These are phyloP conservation scores for Spatulosminthurus flaviceps DNA, from an alignment of 2,888 invertebrate species.

Conservation along the genomic window DNA sequence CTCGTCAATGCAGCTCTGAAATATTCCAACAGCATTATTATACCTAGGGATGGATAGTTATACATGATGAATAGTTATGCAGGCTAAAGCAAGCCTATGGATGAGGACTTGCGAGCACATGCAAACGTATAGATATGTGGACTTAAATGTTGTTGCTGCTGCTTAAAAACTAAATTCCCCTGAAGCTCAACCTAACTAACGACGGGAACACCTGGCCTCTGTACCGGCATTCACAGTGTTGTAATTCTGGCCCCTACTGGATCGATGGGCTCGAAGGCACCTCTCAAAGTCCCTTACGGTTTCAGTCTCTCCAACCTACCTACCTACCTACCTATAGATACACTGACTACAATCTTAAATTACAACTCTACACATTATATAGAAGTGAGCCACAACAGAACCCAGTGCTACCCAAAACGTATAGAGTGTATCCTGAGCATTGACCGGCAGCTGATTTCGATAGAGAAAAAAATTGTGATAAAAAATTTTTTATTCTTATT, in stretches of 20 bases:
- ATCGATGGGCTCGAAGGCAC: conserved; percentile 33
- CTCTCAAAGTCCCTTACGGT: conserved; percentile 25
- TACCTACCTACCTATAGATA: conserved; percentile 25
- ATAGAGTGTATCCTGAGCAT: background rate
- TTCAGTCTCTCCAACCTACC: conserved; percentile 4
- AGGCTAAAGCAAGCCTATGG: background rate
- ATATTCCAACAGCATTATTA: conserved; percentile 1
- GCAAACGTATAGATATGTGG: background rate
- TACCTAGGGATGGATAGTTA: conserved; percentile 24
- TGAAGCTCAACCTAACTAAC: conserved; percentile 34
- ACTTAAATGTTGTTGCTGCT: background rate
- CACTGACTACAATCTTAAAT: conserved; percentile 21
- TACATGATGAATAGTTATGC: background rate
- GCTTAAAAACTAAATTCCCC: conserved; percentile 40
- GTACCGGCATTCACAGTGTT: conserved; percentile 26
- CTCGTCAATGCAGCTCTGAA: conserved; percentile 19
- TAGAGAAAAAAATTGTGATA: conserved; percentile 45
- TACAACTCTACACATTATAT: background rate
- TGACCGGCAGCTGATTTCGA: conserved; percentile 54
- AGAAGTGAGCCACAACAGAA: background rate
- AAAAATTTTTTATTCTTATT: conserved; percentile 51
- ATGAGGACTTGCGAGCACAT: background rate
- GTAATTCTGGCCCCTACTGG: conserved; percentile 22
- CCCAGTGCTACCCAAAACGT: background rate
- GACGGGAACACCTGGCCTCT: conserved; percentile 41